phyloP scores from a whole-genome alignment of 2,797 vertebrate species.

The Falco biarmicus region DNA sequence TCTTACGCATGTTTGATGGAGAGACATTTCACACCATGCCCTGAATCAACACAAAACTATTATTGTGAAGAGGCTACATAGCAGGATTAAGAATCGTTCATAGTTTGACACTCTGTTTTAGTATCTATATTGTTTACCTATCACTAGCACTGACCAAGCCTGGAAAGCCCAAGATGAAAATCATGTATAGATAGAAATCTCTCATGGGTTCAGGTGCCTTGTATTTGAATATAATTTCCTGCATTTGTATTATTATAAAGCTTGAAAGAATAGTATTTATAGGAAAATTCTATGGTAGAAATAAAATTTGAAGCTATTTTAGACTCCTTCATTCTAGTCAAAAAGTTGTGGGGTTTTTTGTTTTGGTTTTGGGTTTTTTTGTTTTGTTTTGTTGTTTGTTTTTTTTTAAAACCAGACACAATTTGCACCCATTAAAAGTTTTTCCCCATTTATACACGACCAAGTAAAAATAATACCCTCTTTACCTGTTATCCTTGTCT shows the following conservation, averaged over 20 bases:
- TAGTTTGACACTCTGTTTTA: not conserved
- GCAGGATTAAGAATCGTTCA: not conserved
- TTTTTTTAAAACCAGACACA: not conserved
- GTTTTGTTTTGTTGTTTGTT: not conserved
- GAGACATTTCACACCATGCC: not conserved
- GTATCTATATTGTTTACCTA: not conserved
- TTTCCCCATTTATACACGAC: not conserved
- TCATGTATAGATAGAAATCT: not conserved
- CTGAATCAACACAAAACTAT: not conserved
- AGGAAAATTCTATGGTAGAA: not conserved
- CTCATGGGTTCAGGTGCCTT: not conserved
- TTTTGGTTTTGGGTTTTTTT: not conserved
- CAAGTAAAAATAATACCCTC: not conserved
- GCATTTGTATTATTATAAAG: not conserved
- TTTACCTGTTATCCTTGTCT: not conserved
- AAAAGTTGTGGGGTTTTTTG: not conserved
- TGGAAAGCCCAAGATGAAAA: not conserved
- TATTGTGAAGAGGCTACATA: not conserved
- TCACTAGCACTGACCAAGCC: not conserved
- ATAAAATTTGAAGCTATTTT: not conserved
- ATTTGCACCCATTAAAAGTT: not conserved
- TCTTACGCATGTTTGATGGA: not conserved
- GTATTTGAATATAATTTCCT: not conserved
- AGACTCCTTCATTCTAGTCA: not conserved
- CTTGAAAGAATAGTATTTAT: not conserved